These are phyloP conservation scores for Mareca penelope DNA, from an alignment of 2,797 vertebrate genomes.

Conservation along the genomic window DNA sequence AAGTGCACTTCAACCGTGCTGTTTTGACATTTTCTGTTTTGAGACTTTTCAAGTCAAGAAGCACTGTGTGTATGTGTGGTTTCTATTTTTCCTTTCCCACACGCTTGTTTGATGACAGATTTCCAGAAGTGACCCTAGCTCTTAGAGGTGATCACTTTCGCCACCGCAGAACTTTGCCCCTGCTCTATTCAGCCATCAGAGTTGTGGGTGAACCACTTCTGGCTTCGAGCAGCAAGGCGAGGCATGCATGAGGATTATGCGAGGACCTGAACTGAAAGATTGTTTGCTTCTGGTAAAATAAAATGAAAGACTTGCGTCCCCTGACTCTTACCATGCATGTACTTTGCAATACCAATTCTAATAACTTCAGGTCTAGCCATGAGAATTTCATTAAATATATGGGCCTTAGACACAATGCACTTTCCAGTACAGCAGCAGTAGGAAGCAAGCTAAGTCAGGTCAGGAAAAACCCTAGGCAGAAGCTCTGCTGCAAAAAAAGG, in stretches of 20 bases:
- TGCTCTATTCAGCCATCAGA: not conserved
- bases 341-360: not conserved
- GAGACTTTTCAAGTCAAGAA: not conserved
- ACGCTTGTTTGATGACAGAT: not conserved
- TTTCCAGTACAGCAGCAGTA: not conserved
- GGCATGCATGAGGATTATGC: not conserved
- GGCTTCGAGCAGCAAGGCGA: fast-evolving
- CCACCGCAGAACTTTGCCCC: not conserved
- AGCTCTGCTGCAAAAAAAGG: not conserved
- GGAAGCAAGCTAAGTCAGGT: not conserved
- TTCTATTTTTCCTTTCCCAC: not conserved
- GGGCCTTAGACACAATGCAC: not conserved
- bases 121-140: not conserved
- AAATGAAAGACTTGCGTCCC: not conserved
- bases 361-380: not conserved
- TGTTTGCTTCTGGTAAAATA: not conserved
- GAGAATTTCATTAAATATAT: not conserved
- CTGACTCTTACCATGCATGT: fast-evolving
- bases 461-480: not conserved
- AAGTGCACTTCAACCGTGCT: not conserved
- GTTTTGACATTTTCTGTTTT: conserved; percentile 42
- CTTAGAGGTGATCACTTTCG: not conserved
- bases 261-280: not conserved
- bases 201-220: not conserved
- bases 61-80: not conserved